A percentile compares a stretch with the other conserved stretches of the same genome.
Conservation (phyloP, 2,797 vertebrate species). For the Leucoraja ocellata region DNA sequence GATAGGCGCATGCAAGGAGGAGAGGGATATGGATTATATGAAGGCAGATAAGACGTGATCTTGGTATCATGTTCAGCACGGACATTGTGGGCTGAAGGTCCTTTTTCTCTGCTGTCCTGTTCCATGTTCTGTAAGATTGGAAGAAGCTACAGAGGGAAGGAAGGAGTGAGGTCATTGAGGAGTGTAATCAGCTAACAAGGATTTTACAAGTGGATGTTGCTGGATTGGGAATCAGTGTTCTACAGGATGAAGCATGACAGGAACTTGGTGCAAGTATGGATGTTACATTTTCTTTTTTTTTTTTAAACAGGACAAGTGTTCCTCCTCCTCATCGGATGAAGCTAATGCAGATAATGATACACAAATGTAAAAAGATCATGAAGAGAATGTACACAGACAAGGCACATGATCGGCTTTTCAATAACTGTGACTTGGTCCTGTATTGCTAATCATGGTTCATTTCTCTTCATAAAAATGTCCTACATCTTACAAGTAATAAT, state of each 20-base stretch:
- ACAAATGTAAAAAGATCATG: constrained; percentile 19
- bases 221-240: not conserved
- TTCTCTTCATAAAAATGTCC: not conserved
- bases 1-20: no score
- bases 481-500: not conserved
- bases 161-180: not conserved
- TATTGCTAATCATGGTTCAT: not conserved
- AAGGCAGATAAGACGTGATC: no score
- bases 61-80: no score
- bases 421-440: not conserved
- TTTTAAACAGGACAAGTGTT: not conserved
- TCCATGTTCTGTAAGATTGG: not conserved
- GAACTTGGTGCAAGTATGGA: not conserved
- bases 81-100: no score
- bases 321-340: not conserved
- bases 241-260: no score
- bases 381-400: not conserved
- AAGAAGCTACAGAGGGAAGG: not conserved
- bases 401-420: not conserved
- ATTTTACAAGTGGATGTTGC: not conserved
- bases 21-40: no score
- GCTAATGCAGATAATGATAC: not conserved
- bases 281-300: not conserved
- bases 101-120: no score
- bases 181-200: not conserved